Conservation (phyloP, 2,113 vertebrate genomes). For the Eurypyga helias region DNA sequence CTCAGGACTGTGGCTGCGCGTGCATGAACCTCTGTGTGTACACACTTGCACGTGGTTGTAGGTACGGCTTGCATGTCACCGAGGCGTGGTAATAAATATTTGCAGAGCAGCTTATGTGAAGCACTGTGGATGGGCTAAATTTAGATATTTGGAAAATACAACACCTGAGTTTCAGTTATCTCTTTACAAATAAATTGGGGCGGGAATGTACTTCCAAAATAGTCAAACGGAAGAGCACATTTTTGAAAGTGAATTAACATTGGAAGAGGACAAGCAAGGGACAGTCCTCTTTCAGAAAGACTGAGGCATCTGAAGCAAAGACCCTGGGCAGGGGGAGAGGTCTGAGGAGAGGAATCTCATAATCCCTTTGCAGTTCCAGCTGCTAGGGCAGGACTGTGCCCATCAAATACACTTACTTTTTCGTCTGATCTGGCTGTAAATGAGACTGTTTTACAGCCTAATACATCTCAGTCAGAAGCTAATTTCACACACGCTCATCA, state of each 20-base stretch:
- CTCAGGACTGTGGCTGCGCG: not conserved
- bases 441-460: conserved; percentile 23
- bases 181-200: not conserved
- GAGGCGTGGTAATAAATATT: not conserved
- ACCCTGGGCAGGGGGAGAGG: not conserved
- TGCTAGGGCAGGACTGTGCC: not conserved
- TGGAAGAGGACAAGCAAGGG: not conserved
- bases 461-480: conserved; percentile 41
- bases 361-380: not conserved
- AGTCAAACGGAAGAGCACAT: not conserved
- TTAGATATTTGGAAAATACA: not conserved
- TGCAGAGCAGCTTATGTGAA: not conserved
- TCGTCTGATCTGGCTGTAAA: conserved; percentile 30
- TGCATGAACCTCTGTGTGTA: not conserved
- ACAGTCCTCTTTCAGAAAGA: not conserved
- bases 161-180: not conserved
- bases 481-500: conserved; percentile 53
- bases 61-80: not conserved
- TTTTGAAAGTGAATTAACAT: not conserved
- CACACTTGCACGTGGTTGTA: not conserved
- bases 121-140: not conserved
- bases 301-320: not conserved
- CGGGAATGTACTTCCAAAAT: not conserved
- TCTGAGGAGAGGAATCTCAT: not conserved
- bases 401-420: not conserved